Evolutionary conservation across 2,888 invertebrate genomes (phyloP).

Genomic region (Tenthredo notha): DNA sequence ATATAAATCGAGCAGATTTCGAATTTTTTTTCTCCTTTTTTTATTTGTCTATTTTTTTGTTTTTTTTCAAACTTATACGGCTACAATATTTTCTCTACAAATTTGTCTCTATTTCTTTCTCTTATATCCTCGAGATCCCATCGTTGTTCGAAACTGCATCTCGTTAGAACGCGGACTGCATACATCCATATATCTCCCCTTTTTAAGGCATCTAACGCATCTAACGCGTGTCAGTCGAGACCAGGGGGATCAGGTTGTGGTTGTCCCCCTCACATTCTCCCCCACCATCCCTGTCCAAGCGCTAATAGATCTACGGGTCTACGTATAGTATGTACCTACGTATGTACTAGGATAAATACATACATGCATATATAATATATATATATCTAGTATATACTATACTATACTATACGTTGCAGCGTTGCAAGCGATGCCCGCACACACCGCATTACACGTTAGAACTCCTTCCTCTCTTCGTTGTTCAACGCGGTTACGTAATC

Average conservation of each 20-base stretch:
- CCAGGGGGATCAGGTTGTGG: constrained; percentile 31
- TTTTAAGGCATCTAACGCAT: constrained; percentile 38
- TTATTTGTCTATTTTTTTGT: no score
- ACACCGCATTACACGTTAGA: not conserved
- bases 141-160: constrained; percentile 25
- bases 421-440: not conserved
- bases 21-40: no score
- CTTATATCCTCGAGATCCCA: not conserved
- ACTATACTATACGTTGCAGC: not conserved
- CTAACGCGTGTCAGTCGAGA: constrained; percentile 1
- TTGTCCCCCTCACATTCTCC: constrained; percentile 30
- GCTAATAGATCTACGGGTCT: constrained; percentile 17
- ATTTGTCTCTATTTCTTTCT: not conserved
- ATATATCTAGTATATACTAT: not conserved
- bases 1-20: not conserved
- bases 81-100: not conserved
- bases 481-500: constrained; percentile 49
- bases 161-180: not conserved
- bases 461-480: constrained; percentile 2
- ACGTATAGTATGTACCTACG: not conserved
- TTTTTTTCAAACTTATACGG: no score
- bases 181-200: not conserved
- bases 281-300: constrained; percentile 20
- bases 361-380: not conserved
- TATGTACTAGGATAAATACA: not conserved